Evolutionary conservation across 2,113 vertebrate genomes (phyloP), one percentile per base, ranked within the genome.

Genomic region (Grantiella picta): DNA sequence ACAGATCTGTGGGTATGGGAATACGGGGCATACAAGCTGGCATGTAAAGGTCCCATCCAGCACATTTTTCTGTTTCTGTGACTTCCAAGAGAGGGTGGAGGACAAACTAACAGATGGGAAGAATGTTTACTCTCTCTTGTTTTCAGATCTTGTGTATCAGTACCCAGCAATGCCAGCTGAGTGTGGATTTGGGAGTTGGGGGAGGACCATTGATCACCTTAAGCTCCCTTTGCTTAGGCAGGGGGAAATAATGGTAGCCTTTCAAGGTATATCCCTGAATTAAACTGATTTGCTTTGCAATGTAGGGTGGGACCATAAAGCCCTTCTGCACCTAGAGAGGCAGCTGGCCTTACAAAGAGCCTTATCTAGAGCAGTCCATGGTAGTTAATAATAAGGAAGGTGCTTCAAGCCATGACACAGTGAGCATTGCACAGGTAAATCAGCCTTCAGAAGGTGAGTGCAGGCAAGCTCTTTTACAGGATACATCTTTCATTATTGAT

Each of bases 21-120:
- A 23, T 25, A 15, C 0, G 0, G 33, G 47, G 18, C 35, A 42
- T 29, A 35, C 28, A 45, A 52, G 20, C 38, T 92, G 76, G 36
- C 36, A 28, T 31, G 8, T 14, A 23, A 86, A 65, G 19, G 59
- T 65, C 24, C 28, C 54, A 73, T 60, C 44, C 45, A 76, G 68
- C 28, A 90, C 8, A 14, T 86, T 94, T 68, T 92, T 88, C 60
- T 75, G 15, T 90, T 80, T 69, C 89, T 86, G 40, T 69, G 22
- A 23, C 78, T 85, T 76, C 76, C 53, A 28, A 57, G 66, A 82
- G 44, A 16, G 20, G 36, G 29, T 29, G 57, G 86, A 80, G 36
- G 75, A 60, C 89, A 94, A 90, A 76, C 33, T 54, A 52, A 75
- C 76, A 63, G 70, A 77, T 84, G 42, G 64, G 66, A 82, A 66